Evolutionary conservation across 2,888 invertebrate species (phyloP), one percentile per base, ranked within the genome.

Genomic region (Catocala fraxini): DNA sequence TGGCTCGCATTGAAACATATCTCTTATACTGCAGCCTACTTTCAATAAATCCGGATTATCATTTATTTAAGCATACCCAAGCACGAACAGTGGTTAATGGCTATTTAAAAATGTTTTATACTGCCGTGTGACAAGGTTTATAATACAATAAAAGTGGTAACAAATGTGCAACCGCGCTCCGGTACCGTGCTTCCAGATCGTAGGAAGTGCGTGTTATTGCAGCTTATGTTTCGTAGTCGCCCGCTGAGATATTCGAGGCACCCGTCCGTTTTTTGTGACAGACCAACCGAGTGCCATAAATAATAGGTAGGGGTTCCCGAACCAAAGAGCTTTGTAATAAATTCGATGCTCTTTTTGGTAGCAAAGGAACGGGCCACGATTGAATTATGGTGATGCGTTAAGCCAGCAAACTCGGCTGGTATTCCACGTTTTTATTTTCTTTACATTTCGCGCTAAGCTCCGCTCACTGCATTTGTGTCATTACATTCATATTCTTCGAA

Each of bases 191-290:
- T 86, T 84, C 84, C 83, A 85, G 69, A 68, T 61, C 79, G 79
- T 83, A 93, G 94, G 93, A 94, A 94, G 92, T 92, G 90, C 90
- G 89, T 94, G 93, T 93, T 94, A 88, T 93, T 93, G 92, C 94
- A 94, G 93, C 93, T 93, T 93, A 93, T 84, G 89, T 88, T 90
- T 89, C 85, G 86, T 83, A 88, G 89, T 87, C 90, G 92, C 94
- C 94, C 88, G 94, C 93, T 93, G 93, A 91, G 94, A 89, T 89
- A 90, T 90, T 90, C 89, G 90, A 88, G 81, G 91, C 92, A 93
- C 90, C 91, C 93, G 93, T 90, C 90, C 89, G 85, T 93, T 94
- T 94, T 94, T 94, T 93, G 91, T 93, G 92, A 93, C 92, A 93
- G 92, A 91, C 92, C 91, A 91, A 93, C 91, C 88, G 89, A 91